Percentiles rank a stretch among this genome's conserved stretches.
phyloP scores from a whole-genome alignment of 2,888 invertebrate genomes.

The Eupithecia exiguata region DNA sequence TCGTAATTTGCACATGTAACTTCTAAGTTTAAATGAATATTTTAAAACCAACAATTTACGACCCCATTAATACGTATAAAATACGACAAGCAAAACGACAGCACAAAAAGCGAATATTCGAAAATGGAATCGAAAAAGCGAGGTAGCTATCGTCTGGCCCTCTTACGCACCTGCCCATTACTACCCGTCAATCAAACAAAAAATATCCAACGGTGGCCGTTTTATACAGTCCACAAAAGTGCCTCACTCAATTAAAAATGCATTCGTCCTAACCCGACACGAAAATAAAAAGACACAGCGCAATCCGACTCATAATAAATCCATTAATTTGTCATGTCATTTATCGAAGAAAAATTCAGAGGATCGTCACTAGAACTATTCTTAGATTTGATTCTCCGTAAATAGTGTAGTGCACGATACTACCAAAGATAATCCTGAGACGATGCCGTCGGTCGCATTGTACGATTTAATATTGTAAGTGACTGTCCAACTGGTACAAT shows the following conservation, averaged over 20 bases:
- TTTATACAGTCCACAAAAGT: slow-evolving; percentile 82
- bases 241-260: slow-evolving; percentile 84
- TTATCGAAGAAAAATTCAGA: slow-evolving; percentile 62
- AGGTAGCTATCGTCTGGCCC: slow-evolving; percentile 75
- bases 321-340: slow-evolving; percentile 84
- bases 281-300: slow-evolving; percentile 72
- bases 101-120: slow-evolving; percentile 69
- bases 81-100: slow-evolving; percentile 63
- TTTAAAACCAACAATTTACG: slow-evolving; percentile 54
- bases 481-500: slow-evolving; percentile 64
- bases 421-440: slow-evolving; percentile 73
- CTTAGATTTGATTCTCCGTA: slow-evolving; percentile 64
- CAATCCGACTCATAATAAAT: slow-evolving; percentile 81
- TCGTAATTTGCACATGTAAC: slow-evolving; percentile 28
- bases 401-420: slow-evolving; percentile 67
- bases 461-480: slow-evolving; percentile 76
- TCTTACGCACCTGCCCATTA: slow-evolving; percentile 83
- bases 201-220: slow-evolving; percentile 80
- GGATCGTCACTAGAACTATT: slow-evolving; percentile 31
- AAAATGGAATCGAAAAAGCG: slow-evolving; percentile 73
- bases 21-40: slow-evolving; percentile 34
- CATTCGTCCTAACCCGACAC: slow-evolving; percentile 81
- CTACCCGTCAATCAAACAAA: slow-evolving; percentile 83
- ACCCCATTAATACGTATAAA: slow-evolving; percentile 65
- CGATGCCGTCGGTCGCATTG: slow-evolving; percentile 60